phyloP scores from a whole-genome alignment of 2,888 invertebrate genomes.

The Ochropacha duplaris region DNA sequence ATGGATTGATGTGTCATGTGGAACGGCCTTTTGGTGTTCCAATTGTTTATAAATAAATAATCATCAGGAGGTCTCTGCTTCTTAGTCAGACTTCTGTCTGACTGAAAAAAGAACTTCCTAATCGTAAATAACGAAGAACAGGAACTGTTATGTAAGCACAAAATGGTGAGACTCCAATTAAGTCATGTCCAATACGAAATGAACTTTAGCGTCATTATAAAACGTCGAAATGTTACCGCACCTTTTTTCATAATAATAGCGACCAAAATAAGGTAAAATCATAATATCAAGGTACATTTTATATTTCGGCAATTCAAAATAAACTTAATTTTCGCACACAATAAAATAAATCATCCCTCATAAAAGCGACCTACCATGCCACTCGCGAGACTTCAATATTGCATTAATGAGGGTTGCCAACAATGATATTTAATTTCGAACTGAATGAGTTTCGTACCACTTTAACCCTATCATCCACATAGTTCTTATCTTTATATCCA shows the following conservation, averaged over 20 bases:
- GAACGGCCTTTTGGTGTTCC: too few relatives aligned
- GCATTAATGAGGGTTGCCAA: slow-evolving; percentile 74
- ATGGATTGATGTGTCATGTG: too few relatives aligned
- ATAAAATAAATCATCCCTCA: slow-evolving; percentile 60
- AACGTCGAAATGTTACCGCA: not conserved
- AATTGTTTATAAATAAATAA: too few relatives aligned
- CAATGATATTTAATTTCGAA: slow-evolving; percentile 79
- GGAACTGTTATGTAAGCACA: too few relatives aligned
- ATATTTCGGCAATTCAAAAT: slow-evolving; percentile 33
- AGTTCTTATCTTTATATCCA: slow-evolving; percentile 25
- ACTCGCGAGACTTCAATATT: slow-evolving; percentile 68
- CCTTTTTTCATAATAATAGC: not conserved
- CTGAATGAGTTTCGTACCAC: slow-evolving; percentile 63
- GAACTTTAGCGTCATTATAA: too few relatives aligned
- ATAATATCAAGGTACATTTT: slow-evolving; percentile 22
- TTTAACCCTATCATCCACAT: slow-evolving; percentile 19
- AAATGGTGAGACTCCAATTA: too few relatives aligned
- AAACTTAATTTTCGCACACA: slow-evolving; percentile 72
- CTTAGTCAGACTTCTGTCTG: too few relatives aligned
- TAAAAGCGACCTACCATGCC: slow-evolving; percentile 37
- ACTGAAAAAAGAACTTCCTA: too few relatives aligned
- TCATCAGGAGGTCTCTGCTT: too few relatives aligned
- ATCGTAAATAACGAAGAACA: too few relatives aligned
- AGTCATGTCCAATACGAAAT: too few relatives aligned
- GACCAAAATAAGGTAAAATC: slow-evolving; percentile 11